Evolutionary conservation across 2,888 invertebrate species (phyloP), one percentile per base, ranked within the genome.

Genomic region (Hirtodrosophila duncani): DNA sequence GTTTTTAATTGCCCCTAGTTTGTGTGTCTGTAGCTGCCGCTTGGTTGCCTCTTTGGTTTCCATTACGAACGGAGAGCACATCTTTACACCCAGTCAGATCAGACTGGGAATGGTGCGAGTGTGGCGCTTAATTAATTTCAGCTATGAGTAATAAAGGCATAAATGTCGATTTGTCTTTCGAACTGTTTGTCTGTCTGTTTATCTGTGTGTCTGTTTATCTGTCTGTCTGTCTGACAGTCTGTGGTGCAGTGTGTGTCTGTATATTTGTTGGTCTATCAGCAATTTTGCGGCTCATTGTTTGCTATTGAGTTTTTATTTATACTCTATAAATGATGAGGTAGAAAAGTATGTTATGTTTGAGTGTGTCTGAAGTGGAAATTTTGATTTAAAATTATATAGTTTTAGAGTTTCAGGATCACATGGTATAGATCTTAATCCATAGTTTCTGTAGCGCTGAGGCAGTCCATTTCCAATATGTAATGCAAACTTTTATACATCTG

Each of bases 121-220:
- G 34, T 49, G 45, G 31, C 46, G 74, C 63, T 80, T 80, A 74
- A 74, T 74, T 80, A 74, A 74, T 77, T 74, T 77, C 55, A 56
- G 55, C 65, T 21, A 38, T 56, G 56, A 57, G 52, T 53, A 53
- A 67, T 67, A 80, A 71, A 58, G 50, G 58, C 72, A 62, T 64
- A 71, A 77, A 78, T 72, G 63, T 57, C 68, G 56, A 63, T 69
- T 53, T 36, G 37, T 48, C 33, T 17, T n/a, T n/a, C n/a, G n/a
- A n/a, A n/a, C n/a, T 9, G 18, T 20, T 23, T 27, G 11, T 23
- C 23, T 23, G 14, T 14, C 38, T 48, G 44, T 31, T 29, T 43
- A 20, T 17, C 43, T 14, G 17, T 17, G 29, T 39, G 26, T 27
- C 33, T 11, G 11, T 9, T 7, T 14, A 36, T 21, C 2, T 13